These are phyloP conservation scores for Pristiophorus japonicus DNA, from an alignment of 2,113 vertebrate species.

Conservation along the genomic window DNA sequence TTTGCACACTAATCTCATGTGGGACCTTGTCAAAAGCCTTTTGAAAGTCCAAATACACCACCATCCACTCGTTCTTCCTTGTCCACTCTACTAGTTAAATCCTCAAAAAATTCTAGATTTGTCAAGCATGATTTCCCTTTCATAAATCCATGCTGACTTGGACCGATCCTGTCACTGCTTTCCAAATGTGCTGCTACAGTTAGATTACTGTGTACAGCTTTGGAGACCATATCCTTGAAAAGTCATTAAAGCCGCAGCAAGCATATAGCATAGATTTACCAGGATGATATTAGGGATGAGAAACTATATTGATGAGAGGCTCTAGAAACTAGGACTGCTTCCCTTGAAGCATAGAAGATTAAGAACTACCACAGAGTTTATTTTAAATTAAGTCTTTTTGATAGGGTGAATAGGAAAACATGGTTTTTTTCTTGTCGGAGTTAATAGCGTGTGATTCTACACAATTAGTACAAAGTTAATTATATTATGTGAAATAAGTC, in stretches of 20 bases:
- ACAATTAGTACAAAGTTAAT: background rate
- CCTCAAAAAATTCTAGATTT: too few relatives aligned
- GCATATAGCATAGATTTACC: background rate
- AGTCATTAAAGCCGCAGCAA: background rate
- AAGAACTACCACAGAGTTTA: too few relatives aligned
- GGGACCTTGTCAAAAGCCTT: too few relatives aligned
- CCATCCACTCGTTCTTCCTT: too few relatives aligned
- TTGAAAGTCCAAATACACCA: too few relatives aligned
- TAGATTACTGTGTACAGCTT: background rate
- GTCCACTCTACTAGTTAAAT: too few relatives aligned
- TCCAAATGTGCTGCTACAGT: too few relatives aligned
- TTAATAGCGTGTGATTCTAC: background rate
- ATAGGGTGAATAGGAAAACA: background rate
- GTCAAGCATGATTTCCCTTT: too few relatives aligned
- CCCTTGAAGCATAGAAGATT: background rate
- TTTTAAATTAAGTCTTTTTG: background rate
- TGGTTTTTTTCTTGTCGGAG: background rate
- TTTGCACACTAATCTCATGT: too few relatives aligned
- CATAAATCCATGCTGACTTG: too few relatives aligned
- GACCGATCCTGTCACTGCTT: too few relatives aligned
- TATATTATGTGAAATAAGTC: background rate
- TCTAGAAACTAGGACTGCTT: background rate
- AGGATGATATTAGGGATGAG: background rate
- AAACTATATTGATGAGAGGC: background rate
- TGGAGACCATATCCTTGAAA: background rate